phyloP scores from a whole-genome alignment of 2,113 vertebrate species.

The Amphiprion percula region DNA sequence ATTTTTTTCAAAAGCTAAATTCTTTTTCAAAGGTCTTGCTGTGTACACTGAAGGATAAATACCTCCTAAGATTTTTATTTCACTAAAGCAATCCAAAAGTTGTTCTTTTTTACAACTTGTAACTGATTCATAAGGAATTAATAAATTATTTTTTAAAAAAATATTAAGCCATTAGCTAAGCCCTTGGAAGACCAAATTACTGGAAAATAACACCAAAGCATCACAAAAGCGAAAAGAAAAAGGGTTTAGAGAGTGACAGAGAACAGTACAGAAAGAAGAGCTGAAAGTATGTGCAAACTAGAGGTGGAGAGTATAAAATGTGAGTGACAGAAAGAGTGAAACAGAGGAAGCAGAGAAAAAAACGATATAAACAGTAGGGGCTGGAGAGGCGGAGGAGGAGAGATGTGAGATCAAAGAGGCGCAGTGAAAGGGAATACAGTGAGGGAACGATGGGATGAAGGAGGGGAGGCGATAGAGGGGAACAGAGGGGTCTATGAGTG shows the following conservation, averaged over 20 bases:
- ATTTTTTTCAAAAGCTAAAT: too few relatives aligned
- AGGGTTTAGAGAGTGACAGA: not conserved
- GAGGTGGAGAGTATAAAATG: slow-evolving; percentile 19
- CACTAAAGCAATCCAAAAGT: too few relatives aligned
- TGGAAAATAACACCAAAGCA: not conserved
- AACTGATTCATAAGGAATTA: too few relatives aligned
- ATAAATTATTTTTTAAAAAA: too few relatives aligned
- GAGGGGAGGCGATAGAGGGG: slow-evolving; percentile 39
- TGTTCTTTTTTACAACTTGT: too few relatives aligned
- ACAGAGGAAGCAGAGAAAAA: slow-evolving; percentile 32
- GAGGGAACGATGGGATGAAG: slow-evolving; percentile 40
- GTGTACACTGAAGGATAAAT: too few relatives aligned
- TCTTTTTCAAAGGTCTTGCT: too few relatives aligned
- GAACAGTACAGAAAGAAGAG: not conserved
- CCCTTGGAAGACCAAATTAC: not conserved
- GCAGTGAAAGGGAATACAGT: slow-evolving; percentile 24
- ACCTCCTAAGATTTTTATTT: too few relatives aligned
- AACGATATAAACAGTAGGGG: slow-evolving; percentile 29
- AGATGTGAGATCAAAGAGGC: slow-evolving; percentile 48
- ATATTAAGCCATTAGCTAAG: too few relatives aligned
- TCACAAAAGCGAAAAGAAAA: not conserved
- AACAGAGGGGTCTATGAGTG: slow-evolving; percentile 55
- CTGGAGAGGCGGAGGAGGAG: slow-evolving; percentile 2
- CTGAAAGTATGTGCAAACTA: slow-evolving; percentile 27
- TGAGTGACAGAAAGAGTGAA: slow-evolving; percentile 34